Base-by-base conservation (phyloP, 2,113 vertebrate genomes). In the Lagopus leucura region DNA sequence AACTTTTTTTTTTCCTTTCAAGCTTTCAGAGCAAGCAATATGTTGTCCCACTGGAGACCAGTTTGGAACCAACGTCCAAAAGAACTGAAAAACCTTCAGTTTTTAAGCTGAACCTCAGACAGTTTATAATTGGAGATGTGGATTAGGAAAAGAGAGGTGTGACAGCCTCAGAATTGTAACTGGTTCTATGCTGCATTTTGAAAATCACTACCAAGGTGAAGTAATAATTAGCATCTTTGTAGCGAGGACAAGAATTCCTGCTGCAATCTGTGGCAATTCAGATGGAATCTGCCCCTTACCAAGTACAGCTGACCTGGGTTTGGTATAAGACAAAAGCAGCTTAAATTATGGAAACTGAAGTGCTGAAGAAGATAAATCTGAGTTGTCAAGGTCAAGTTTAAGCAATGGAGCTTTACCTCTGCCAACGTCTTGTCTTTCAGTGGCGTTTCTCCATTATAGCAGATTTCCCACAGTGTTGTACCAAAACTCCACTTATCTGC, bases 401-500 rank as follows among this genome's bases (percentile, higher is more conserved):
- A 3, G 38, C 8, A 16, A 32, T 3, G 4, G 5, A 6, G 24
- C 54, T 92, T 92, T 97, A 99, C 99, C 98, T 99, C 99, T n/a
- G 98, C 98, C 21, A 99, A 97, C 0, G 98, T 99, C 98, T 99
- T 99, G 67, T 99, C 99, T 93, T 99, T 99, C n/a, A 99, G 98
- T 1, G 99, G 99, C 10, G 98, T 97, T 86, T 99, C 99, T 91
- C 99, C 99, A 18, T 99, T 98, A 14, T 99, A 99, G 95, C 99
- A 99, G 95, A 99, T 99, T 92, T 99, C 99, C 99, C 99, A 99
- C 95, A 99, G 98, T 0, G 99, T 99, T 47, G 99, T 99, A 10
- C 99, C 99, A 64, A 99, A 99, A 45, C 99, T 99, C 99, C 99
- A 99, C 64, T 99, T 99, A 36, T 99, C 99, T 7, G 99, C 99